Conservation (phyloP, 2,797 vertebrate genomes). For the Naso thynnoides region DNA sequence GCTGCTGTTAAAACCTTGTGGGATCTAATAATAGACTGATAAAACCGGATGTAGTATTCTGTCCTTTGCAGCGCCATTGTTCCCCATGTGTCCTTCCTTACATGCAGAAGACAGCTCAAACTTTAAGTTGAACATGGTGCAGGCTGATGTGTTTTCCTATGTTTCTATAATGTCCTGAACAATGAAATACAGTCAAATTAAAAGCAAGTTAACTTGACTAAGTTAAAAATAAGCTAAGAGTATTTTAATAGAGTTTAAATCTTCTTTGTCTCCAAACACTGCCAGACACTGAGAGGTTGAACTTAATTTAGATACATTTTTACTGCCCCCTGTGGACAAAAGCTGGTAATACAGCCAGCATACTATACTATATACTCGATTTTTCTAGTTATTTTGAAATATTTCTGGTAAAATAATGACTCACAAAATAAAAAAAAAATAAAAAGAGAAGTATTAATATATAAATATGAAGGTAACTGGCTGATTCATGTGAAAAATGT, state of each 20-base stretch:
- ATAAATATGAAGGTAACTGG: too few relatives aligned
- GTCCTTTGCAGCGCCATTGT: conserved; percentile 67
- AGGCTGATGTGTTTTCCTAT: not conserved
- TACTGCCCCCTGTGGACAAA: conserved; percentile 64
- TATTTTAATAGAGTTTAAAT: conserved; percentile 10
- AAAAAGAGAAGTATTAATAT: too few relatives aligned
- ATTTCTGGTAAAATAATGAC: too few relatives aligned
- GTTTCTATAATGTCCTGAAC: not conserved
- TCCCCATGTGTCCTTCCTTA: conserved; percentile 43
- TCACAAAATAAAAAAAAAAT: too few relatives aligned
- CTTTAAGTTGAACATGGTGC: not conserved
- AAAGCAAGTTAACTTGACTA: too few relatives aligned
- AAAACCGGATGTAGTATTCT: conserved; percentile 72
- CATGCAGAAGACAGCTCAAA: not conserved
- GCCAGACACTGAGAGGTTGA: not conserved
- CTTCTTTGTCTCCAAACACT: not conserved
- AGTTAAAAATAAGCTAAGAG: too few relatives aligned
- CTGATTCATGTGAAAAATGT: too few relatives aligned
- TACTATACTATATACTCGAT: not conserved
- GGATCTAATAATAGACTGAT: conserved; percentile 71
- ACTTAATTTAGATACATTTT: not conserved
- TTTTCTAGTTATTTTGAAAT: not conserved
- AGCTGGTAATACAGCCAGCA: conserved; percentile 10
- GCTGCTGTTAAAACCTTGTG: conserved; percentile 77
- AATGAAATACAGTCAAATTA: not conserved